phyloP scores from a whole-genome alignment of 92 coral and sea anemone genomes.

The Actinernus sp. region DNA sequence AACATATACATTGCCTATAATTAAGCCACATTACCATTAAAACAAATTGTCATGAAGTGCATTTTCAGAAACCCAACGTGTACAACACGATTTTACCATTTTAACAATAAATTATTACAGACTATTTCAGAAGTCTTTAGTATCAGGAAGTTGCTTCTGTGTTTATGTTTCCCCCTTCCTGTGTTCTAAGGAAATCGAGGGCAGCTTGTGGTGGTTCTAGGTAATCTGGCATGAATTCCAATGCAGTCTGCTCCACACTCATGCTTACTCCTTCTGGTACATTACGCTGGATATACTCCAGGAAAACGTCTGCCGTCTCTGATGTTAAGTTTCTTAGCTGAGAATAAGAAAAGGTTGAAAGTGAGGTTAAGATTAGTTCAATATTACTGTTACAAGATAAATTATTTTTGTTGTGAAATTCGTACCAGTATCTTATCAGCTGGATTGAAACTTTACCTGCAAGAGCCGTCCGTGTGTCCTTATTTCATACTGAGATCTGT shows the following conservation, averaged over 20 bases:
- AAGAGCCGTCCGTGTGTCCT: constrained; percentile 91
- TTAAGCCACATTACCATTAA: no score
- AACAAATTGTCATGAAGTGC: no score
- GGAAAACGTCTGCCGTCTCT: constrained; percentile 90
- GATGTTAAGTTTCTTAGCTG: constrained; percentile 87
- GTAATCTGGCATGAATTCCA: constrained; percentile 66
- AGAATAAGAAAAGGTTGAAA: background rate
- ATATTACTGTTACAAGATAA: no score
- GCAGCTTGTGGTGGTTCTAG: constrained; percentile 89
- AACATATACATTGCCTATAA: no score
- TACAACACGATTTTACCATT: background rate
- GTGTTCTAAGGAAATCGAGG: constrained; percentile 64
- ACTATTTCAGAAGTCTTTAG: no score
- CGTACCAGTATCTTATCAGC: no score
- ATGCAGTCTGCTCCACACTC: constrained; percentile 91
- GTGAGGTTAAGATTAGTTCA: no score
- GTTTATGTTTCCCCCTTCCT: constrained; percentile 14
- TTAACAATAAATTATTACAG: no score
- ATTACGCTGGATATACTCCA: constrained; percentile 97
- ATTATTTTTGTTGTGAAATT: no score
- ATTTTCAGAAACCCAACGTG: no score
- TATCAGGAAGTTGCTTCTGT: background rate
- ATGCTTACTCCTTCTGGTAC: constrained; percentile 97
- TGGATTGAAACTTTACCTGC: constrained; percentile 78
- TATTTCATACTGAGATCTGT: constrained; percentile 96